Percentiles rank a stretch among this genome's conserved stretches.
Evolutionary conservation across 2,797 vertebrate genomes (phyloP).

Genomic region (Artibeus jamaicensis): DNA sequence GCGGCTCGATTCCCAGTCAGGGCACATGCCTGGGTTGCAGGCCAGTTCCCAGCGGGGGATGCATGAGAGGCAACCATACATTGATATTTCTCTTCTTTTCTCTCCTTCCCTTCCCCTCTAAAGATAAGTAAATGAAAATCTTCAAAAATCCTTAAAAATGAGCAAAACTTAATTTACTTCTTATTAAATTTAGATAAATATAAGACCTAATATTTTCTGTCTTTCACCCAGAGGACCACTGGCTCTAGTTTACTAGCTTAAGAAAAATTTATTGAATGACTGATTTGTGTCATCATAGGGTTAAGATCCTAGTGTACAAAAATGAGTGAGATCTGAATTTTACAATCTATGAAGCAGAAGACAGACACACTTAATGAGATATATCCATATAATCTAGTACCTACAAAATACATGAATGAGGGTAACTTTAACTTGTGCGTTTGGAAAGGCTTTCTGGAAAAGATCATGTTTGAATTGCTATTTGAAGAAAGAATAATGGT

Average conservation of each 20-base stretch:
- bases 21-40: no score
- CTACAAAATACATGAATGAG: not conserved
- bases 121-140: no score
- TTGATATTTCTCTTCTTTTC: no score
- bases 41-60: no score
- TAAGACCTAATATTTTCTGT: not conserved
- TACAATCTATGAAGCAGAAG: not conserved
- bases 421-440: not conserved
- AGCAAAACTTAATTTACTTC: not conserved
- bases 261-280: not conserved
- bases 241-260: not conserved
- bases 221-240: not conserved
- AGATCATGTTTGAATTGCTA: not conserved
- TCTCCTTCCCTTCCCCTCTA: no score
- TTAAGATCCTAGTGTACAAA: not conserved
- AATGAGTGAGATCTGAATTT: constrained; percentile 20
- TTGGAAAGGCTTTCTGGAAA: not conserved
- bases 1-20: no score
- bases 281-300: not conserved
- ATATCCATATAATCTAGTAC: not conserved
- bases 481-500: not conserved
- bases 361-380: not conserved
- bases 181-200: not conserved
- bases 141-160: not conserved
- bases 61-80: no score